Evolutionary conservation across 2,797 vertebrate species (phyloP), one percentile per base, ranked within the genome.

Genomic region (Apogon hyalosoma): DNA sequence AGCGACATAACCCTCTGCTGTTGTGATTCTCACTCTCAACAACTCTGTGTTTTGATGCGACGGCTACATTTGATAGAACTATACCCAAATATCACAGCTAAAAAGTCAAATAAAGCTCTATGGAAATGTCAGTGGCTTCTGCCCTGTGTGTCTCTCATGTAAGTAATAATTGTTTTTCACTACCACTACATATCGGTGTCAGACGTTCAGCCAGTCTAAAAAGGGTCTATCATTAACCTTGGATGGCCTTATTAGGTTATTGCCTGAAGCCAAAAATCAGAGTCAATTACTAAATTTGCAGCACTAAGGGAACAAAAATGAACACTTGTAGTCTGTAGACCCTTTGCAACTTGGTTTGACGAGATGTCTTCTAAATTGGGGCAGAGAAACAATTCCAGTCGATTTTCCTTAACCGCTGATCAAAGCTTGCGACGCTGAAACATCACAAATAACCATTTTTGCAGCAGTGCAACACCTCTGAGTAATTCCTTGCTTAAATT

Each of bases 141-240:
- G 86, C 85, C 82, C 82, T 45, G 61, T 77, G 83, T 77, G 74
- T 80, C 67, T 85, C 75, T 82, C 79, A 77, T 85, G 79, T 83
- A 86, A 84, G 86, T 85, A 85, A 87, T 83, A 83, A 86, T 77
- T 82, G 89, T 90, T 90, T 88, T 88, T 79, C 83, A 80, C 75
- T 48, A 77, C 56, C 75, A 70, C 81, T 78, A 78, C 82, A 79
- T 88, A 93, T 92, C 72, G 84, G 91, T 92, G 91, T 92, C 93
- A 93, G 89, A 90, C 84, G 64, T 84, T 88, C 75, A 90, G 85
- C 89, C 88, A 87, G 88, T 91, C 92, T 94, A 94, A 92, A 92
- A 94, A 93, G 89, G 89, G 90, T 87, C 91, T 93, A 85, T 93
- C 91, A 93, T 94, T 94, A 94, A 92, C 93, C 90, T 93, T 92